Conservation (phyloP, 2,797 vertebrate genomes). For the Lepidocolaptes lacrymiger region DNA sequence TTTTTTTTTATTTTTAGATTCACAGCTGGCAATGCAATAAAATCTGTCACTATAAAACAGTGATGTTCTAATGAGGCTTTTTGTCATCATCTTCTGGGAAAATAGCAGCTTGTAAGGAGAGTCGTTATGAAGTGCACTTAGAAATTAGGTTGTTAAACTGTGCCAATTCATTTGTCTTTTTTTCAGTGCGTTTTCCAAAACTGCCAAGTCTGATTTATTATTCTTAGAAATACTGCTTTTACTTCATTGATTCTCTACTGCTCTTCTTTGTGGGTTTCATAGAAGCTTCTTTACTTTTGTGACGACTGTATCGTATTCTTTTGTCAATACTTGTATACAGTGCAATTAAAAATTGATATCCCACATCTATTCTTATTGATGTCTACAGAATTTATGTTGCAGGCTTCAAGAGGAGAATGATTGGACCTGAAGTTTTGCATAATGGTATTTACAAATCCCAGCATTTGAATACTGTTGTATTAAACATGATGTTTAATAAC, state of each 20-base stretch:
- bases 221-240: slow-evolving; percentile 69
- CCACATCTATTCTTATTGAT: slow-evolving; percentile 9
- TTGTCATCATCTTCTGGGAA: slow-evolving; percentile 68
- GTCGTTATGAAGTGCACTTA: slow-evolving; percentile 83
- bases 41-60: slow-evolving; percentile 64
- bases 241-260: slow-evolving; percentile 64
- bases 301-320: slow-evolving; percentile 69
- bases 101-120: slow-evolving; percentile 69
- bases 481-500: slow-evolving; percentile 48
- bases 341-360: slow-evolving; percentile 61
- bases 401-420: slow-evolving; percentile 1
- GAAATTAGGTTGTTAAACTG: slow-evolving; percentile 78
- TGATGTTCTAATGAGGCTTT: slow-evolving; percentile 71
- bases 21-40: slow-evolving; percentile 80
- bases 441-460: slow-evolving; percentile 20
- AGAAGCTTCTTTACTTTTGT: slow-evolving; percentile 70
- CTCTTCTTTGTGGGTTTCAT: slow-evolving; percentile 65
- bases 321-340: slow-evolving; percentile 70
- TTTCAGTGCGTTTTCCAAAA: slow-evolving; percentile 66
- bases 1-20: slow-evolving; percentile 71
- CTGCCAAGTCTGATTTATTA: slow-evolving; percentile 53
- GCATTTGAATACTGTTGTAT: slow-evolving; percentile 11
- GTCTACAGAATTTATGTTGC: background rate
- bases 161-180: slow-evolving; percentile 61
- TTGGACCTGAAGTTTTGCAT: slow-evolving; percentile 28